Percentiles rank a stretch among this genome's conserved stretches.
These are phyloP conservation scores for Gymnogyps californianus DNA, from an alignment of 2,113 vertebrate genomes.

Conservation along the genomic window DNA sequence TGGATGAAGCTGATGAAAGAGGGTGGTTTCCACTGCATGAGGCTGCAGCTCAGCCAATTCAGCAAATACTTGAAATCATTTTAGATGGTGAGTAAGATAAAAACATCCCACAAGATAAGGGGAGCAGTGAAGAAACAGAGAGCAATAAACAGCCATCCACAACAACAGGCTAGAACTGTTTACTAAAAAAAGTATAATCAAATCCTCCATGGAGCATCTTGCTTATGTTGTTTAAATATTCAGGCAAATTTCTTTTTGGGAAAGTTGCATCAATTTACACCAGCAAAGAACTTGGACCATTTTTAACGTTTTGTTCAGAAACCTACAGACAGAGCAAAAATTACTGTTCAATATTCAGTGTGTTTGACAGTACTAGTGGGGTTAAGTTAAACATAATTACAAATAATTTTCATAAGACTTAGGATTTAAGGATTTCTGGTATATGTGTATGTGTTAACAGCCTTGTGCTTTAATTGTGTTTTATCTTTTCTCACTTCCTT, in stretches of 20 bases:
- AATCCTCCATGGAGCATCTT: neutral
- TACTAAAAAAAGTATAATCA: neutral
- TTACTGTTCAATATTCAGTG: neutral
- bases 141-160: neutral
- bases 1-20: constrained; percentile 80
- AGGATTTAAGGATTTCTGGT: neutral
- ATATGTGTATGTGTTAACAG: neutral
- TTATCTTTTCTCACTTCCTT: neutral
- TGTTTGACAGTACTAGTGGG: neutral
- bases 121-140: neutral
- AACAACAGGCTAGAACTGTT: neutral
- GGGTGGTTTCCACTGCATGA: constrained; percentile 82
- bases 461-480: neutral
- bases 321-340: neutral
- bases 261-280: neutral
- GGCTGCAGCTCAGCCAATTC: constrained; percentile 71
- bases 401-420: neutral
- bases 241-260: neutral
- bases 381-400: neutral
- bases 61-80: constrained; percentile 74
- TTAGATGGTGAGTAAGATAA: constrained; percentile 76
- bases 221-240: neutral
- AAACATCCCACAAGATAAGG: neutral
- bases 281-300: neutral
- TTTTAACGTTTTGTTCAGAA: neutral